Percentiles rank a stretch among this genome's conserved stretches.
Conservation (phyloP, 2,797 vertebrate genomes). For the Fistularia commersonii region DNA sequence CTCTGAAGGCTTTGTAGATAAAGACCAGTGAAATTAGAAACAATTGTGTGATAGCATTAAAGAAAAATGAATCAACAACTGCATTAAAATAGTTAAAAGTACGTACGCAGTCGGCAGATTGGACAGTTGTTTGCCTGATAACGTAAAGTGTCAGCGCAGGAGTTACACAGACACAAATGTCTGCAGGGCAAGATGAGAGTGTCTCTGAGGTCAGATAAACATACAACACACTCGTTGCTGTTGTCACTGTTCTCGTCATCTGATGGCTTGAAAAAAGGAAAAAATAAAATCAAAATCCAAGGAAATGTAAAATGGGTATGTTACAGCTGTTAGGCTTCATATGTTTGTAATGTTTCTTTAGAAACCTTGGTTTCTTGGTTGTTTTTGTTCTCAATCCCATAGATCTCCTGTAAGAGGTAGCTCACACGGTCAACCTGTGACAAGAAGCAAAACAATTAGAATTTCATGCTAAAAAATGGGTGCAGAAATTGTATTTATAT, state of each 20-base stretch:
- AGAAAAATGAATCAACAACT: too few species aligned
- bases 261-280: slow-evolving; percentile 74
- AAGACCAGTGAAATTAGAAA: slow-evolving; percentile 9
- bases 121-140: slow-evolving; percentile 99
- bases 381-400: slow-evolving; percentile 98
- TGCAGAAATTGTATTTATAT: too few species aligned
- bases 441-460: neutral
- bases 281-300: neutral
- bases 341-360: neutral
- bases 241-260: slow-evolving; percentile 97
- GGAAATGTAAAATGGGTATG: neutral
- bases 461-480: neutral
- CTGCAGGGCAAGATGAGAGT: slow-evolving; percentile 95
- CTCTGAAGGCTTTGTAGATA: slow-evolving; percentile 84
- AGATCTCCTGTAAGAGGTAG: slow-evolving; percentile 98
- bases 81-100: neutral
- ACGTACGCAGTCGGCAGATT: slow-evolving; percentile 95
- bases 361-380: slow-evolving; percentile 97
- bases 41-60: neutral
- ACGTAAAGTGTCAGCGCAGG: slow-evolving; percentile 91
- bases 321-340: too few species aligned
- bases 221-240: slow-evolving; percentile 97
- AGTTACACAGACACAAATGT: slow-evolving; percentile 93
- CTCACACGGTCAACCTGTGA: slow-evolving; percentile 94
- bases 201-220: slow-evolving; percentile 91